Conservation (phyloP, 2,888 invertebrate genomes). For the Brachypalpus laphriformis region DNA sequence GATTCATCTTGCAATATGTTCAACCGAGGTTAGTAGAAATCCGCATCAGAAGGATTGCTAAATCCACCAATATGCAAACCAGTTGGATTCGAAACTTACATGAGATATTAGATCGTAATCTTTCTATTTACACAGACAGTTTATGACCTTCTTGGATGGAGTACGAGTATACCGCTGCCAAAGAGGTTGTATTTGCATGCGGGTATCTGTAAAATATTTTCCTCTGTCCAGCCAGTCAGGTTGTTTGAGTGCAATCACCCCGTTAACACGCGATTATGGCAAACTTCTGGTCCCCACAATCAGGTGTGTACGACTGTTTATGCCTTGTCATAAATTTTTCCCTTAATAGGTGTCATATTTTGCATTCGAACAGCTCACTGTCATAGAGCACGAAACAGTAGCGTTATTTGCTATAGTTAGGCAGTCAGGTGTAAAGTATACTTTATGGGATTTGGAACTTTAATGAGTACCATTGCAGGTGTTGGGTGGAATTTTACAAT, state of each 20-base stretch:
- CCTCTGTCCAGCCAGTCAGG: background rate
- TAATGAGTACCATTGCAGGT: too few species aligned
- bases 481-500: too few species aligned
- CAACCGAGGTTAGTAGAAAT: background rate
- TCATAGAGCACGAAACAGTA: background rate
- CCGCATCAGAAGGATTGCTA: constrained; percentile 11
- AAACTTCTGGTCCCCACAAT: background rate
- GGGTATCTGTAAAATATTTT: constrained; percentile 1
- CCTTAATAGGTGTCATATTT: constrained; percentile 12
- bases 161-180: background rate
- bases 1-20: constrained; percentile 14
- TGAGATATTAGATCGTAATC: constrained; percentile 42
- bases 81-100: constrained; percentile 5
- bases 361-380: constrained; percentile 14
- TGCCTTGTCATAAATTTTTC: constrained; percentile 15
- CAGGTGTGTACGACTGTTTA: background rate
- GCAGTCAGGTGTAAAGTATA: background rate
- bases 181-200: constrained; percentile 1
- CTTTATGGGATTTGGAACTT: too few species aligned
- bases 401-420: background rate
- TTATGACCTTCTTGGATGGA: constrained; percentile 32
- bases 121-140: constrained; percentile 9
- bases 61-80: constrained; percentile 19
- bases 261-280: background rate
- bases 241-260: background rate